phyloP scores from a whole-genome alignment of 2,888 invertebrate genomes.

The Pammene fasciana region DNA sequence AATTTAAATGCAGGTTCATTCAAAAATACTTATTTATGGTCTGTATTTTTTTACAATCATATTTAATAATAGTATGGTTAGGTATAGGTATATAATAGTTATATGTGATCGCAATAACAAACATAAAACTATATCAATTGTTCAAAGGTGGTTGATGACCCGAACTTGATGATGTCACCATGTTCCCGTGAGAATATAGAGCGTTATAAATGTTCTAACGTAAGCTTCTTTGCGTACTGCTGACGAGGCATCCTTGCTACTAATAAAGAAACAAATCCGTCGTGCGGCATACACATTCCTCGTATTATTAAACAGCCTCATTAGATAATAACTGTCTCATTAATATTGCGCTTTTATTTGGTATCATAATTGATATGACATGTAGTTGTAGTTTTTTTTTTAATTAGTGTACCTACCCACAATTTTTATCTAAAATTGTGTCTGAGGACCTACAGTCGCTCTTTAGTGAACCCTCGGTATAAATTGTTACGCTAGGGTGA shows the following conservation, averaged over 20 bases:
- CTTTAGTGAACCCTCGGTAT: too few relatives aligned
- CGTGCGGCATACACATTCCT: background rate
- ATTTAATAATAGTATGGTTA: too few relatives aligned
- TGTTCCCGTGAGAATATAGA: conserved; percentile 14
- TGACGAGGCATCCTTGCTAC: conserved; percentile 18
- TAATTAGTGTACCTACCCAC: background rate
- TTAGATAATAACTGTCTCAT: conserved; percentile 35
- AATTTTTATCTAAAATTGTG: too few relatives aligned
- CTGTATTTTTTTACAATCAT: too few relatives aligned
- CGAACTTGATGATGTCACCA: background rate
- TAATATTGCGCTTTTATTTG: conserved; percentile 14
- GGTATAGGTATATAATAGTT: too few relatives aligned
- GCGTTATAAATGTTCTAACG: conserved; percentile 5
- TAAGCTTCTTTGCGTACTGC: conserved; percentile 22
- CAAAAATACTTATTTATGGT: background rate
- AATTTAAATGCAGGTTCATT: conserved; percentile 18
- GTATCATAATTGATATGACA: conserved; percentile 12
- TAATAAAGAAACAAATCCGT: background rate
- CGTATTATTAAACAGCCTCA: conserved; percentile 19
- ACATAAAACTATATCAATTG: background rate
- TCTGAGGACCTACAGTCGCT: too few relatives aligned
- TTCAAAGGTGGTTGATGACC: background rate
- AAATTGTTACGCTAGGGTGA: too few relatives aligned
- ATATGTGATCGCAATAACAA: too few relatives aligned
- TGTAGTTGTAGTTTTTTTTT: background rate